Percentiles rank a stretch among this genome's conserved stretches.
Evolutionary conservation across 2,113 vertebrate species (phyloP).

Genomic region (Chrysemys picta): DNA sequence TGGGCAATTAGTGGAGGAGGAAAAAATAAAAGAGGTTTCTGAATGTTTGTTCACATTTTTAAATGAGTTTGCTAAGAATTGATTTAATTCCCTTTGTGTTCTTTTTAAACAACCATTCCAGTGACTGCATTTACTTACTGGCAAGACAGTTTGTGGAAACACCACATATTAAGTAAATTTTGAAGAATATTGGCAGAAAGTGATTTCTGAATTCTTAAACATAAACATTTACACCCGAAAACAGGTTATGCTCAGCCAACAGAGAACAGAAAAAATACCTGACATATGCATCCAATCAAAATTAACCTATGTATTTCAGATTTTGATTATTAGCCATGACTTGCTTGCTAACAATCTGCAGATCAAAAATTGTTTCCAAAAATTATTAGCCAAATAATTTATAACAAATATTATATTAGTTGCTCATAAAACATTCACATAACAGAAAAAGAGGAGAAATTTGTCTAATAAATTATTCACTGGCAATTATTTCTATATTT

Average conservation of each 20-base stretch:
- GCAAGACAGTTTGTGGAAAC: neutral
- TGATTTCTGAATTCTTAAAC: neutral
- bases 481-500: neutral
- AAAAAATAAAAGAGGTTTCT: neutral
- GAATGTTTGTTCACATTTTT: slow-evolving; percentile 4
- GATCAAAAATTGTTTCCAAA: neutral
- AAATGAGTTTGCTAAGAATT: neutral
- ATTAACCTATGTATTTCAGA: neutral
- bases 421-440: neutral
- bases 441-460: neutral
- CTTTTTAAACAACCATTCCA: neutral
- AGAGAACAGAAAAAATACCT: neutral
- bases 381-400: neutral
- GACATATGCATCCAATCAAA: neutral
- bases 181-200: neutral
- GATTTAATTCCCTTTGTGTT: neutral
- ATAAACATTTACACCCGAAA: neutral
- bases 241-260: neutral
- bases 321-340: neutral
- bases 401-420: neutral
- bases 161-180: neutral
- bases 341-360: neutral
- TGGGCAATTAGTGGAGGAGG: neutral
- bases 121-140: neutral
- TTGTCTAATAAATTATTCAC: neutral